Conservation (phyloP, 2,113 vertebrate species). For the Oriolus oriolus region DNA sequence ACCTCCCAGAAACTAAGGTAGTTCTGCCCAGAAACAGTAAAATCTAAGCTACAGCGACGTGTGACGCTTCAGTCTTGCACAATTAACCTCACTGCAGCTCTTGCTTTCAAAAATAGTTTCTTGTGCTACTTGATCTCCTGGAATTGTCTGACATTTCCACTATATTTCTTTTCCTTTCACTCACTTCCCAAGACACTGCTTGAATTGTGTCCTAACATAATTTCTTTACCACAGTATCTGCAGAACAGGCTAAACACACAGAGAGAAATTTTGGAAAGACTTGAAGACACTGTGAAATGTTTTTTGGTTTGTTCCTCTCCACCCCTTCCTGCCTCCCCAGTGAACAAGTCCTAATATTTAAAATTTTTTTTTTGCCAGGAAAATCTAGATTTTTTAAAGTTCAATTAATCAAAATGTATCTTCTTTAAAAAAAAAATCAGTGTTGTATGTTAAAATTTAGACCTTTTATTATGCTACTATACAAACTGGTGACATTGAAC, state of each 20-base stretch:
- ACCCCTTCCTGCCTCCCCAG: rapidly evolving
- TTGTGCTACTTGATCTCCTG: not conserved
- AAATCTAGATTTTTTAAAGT: not conserved
- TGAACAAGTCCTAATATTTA: not conserved
- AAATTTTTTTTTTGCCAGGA: not conserved
- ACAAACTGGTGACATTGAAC: not conserved
- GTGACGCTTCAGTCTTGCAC: not conserved
- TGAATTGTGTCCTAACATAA: not conserved
- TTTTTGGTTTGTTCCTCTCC: not conserved
- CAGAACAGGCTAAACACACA: not conserved
- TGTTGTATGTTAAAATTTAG: not conserved
- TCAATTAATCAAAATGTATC: not conserved
- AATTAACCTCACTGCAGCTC: not conserved
- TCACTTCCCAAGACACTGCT: not conserved
- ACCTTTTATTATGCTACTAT: not conserved
- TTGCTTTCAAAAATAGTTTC: not conserved
- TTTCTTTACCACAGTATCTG: not conserved
- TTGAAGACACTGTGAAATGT: not conserved
- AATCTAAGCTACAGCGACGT: not conserved
- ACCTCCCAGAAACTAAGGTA: not conserved
- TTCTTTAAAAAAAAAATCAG: not conserved
- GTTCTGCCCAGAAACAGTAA: not conserved
- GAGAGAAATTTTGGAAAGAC: not conserved
- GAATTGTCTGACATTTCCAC: not conserved
- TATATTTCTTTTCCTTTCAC: not conserved